A percentile compares a stretch with the other conserved stretches of the same genome.
These are phyloP conservation scores for Pectinophora gossypiella DNA, from an alignment of 1,140 invertebrate species.

Conservation along the genomic window DNA sequence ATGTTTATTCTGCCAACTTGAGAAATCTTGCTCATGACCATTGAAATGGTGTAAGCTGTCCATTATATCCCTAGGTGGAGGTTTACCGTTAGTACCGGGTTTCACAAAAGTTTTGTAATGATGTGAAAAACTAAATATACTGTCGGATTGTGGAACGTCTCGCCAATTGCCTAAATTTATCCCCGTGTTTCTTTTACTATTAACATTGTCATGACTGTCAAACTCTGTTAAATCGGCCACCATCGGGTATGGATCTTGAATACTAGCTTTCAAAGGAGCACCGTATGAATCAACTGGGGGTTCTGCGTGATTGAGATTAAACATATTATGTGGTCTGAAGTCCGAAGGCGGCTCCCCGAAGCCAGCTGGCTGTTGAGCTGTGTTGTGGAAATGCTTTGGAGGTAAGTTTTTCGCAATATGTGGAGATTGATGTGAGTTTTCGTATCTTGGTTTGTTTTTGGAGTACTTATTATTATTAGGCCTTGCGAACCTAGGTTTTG, in stretches of 20 bases:
- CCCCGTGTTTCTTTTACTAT: not conserved
- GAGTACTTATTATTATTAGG: too few relatives aligned
- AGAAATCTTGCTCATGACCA: too few relatives aligned
- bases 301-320: conserved; percentile 21
- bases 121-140: not conserved
- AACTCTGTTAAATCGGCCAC: too few relatives aligned
- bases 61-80: too few relatives aligned
- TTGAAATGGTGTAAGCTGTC: too few relatives aligned
- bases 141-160: not conserved
- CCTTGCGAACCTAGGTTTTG: conserved; percentile 30
- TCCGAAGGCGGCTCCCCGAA: conserved; percentile 51
- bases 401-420: too few relatives aligned
- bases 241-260: not conserved
- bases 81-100: not conserved
- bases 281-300: conserved; percentile 44
- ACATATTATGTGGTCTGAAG: conserved; percentile 16
- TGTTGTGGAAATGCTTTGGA: too few relatives aligned
- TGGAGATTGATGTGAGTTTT: too few relatives aligned
- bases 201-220: too few relatives aligned
- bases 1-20: too few relatives aligned
- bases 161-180: not conserved
- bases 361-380: conserved; percentile 26
- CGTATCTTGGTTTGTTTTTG: conserved; percentile 27
- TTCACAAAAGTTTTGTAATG: not conserved
- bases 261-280: conserved; percentile 20